These are phyloP conservation scores for Neomonachus schauinslandi DNA, from an alignment of 2,113 vertebrate species.

Conservation along the genomic window DNA sequence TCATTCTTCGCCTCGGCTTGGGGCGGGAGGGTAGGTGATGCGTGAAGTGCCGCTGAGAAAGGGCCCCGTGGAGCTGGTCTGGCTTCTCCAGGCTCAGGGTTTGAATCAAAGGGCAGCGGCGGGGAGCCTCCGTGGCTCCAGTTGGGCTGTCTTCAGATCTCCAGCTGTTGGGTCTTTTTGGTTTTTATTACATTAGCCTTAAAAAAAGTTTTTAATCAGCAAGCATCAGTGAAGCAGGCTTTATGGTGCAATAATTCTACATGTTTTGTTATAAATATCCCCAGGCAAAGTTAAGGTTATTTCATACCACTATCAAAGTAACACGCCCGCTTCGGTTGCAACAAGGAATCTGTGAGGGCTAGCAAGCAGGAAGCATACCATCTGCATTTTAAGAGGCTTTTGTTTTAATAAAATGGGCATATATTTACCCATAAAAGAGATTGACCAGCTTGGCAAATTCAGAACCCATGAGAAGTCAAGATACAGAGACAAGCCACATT, in stretches of 20 bases:
- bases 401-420: slow-evolving; percentile 45
- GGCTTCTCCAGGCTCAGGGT: not conserved
- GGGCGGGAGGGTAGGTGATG: not conserved
- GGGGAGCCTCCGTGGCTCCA: not conserved
- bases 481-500: not conserved
- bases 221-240: slow-evolving; percentile 80
- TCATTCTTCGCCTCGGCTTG: not conserved
- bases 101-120: not conserved
- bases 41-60: not conserved
- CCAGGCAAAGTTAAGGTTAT: slow-evolving; percentile 79
- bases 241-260: slow-evolving; percentile 79
- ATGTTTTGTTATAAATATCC: slow-evolving; percentile 84
- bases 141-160: slow-evolving; percentile 33
- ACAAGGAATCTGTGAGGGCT: slow-evolving; percentile 70
- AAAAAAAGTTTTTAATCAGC: slow-evolving; percentile 73
- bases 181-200: slow-evolving; percentile 60
- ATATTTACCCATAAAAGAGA: slow-evolving; percentile 42
- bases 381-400: slow-evolving; percentile 30
- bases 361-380: not conserved
- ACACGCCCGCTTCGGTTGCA: slow-evolving; percentile 72
- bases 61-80: not conserved
- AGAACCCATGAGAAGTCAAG: not conserved
- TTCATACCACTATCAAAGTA: slow-evolving; percentile 84
- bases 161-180: slow-evolving; percentile 60
- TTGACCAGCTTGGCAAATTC: not conserved